Evolutionary conservation across 2,888 invertebrate genomes (phyloP), one percentile per base, ranked within the genome.

Genomic region (Apodemia zela): DNA sequence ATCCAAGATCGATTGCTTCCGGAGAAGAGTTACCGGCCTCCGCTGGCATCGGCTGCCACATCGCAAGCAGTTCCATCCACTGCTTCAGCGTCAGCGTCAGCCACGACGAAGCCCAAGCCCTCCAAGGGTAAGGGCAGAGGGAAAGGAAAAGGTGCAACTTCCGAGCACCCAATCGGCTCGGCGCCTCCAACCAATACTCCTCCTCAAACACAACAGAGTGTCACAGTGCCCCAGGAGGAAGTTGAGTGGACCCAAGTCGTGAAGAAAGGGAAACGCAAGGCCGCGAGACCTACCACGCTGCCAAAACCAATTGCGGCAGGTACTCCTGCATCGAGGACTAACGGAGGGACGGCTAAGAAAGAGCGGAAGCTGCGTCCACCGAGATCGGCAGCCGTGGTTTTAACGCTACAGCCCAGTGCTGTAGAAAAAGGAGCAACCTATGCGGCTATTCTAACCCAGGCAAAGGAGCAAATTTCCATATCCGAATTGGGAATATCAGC

Each of bases 401-500:
- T 38, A 10, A 38, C 38, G 8, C 3, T 38, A 10, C 38, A 60
- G 49, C 63, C 66, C 2, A 61, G n/a, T 10, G 66, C 68, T 3
- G 63, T 35, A 33, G 59, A 59, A 6, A 59, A 59, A 0, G 67
- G 63, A 0, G 33, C 62, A 2, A 63, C 60, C 0, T 67, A 64
- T 10, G 65, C 63, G 11, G 6, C 15, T 0, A 33, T 67, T 0
- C 13, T 67, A 1, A 42, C 29, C 0, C 58, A 63, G n/a, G 65
- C 66, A 0, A 61, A 59, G 25, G 25, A 18, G 1, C 18, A 33
- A 3, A 59, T 66, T 0, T 63, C 64, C 35, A 38, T 67, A 0
- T 1, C 47, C 5, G 58, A 42, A 7, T 47, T 62, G 0, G 66
- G 64, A 4, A 65, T 67, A 10, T 13, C 33, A 2, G 66, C 17